These are phyloP conservation scores for Macrotrachela quadricornifera DNA, from an alignment of 1,140 invertebrate genomes.

Conservation along the genomic window DNA sequence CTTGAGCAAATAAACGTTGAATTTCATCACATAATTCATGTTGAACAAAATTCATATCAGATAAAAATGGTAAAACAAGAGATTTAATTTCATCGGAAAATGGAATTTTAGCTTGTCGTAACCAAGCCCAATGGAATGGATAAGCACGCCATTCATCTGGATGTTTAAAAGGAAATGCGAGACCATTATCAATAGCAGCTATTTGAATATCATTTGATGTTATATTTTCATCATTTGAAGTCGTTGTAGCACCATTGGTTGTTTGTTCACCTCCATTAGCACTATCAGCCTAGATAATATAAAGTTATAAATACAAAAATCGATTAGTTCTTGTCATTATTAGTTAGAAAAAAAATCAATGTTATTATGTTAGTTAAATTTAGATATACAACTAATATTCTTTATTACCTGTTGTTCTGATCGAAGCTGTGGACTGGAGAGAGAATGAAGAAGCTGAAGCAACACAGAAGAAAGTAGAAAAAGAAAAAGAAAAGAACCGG, in stretches of 20 bases:
- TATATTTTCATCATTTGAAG: background rate
- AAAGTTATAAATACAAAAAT: background rate
- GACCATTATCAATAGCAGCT: constrained; percentile 82
- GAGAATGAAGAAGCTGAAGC: background rate
- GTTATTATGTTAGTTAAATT: background rate
- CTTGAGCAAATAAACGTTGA: constrained; percentile 32
- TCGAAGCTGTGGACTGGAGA: background rate
- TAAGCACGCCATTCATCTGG: constrained; percentile 98
- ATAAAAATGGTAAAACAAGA: constrained; percentile 64
- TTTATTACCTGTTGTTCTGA: too few species aligned
- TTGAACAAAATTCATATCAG: constrained; percentile 93
- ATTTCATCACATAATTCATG: constrained; percentile 70
- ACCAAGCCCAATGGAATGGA: constrained; percentile 97
- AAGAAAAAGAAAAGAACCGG: background rate
- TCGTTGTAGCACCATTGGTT: constrained; percentile 63
- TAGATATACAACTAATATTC: background rate
- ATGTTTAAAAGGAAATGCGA: constrained; percentile 98
- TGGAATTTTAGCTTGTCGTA: constrained; percentile 78
- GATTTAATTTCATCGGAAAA: constrained; percentile 76
- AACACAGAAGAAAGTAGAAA: background rate
- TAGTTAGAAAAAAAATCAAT: background rate
- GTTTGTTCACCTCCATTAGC: constrained; percentile 30
- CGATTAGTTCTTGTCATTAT: background rate
- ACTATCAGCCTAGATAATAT: background rate
- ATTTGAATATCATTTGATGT: background rate